Percentiles rank a stretch among this genome's conserved stretches.
Conservation (phyloP, 1,140 invertebrate species). For the Condylostylus longicornis region DNA sequence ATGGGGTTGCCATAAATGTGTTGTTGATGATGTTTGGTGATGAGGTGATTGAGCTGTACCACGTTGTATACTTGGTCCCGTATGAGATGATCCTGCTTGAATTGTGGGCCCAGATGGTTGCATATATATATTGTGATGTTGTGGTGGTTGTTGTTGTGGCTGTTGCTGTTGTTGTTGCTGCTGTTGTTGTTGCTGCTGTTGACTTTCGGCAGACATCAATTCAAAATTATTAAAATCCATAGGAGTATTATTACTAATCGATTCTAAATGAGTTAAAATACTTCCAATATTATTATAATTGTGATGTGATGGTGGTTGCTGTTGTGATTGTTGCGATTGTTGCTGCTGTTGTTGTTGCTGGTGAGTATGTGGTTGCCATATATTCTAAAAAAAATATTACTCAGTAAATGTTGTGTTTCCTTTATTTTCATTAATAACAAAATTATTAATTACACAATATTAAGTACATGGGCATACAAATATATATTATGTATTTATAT, state of each 20-base stretch:
- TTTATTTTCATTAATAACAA: no score
- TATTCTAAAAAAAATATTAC: conserved; percentile 7
- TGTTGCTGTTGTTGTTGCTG: conserved; percentile 10
- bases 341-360: conserved; percentile 17
- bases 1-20: no score
- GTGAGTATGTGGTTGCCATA: conserved; percentile 23
- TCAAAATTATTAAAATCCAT: conserved; percentile 29
- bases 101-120: not conserved
- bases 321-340: conserved; percentile 10
- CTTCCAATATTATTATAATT: conserved; percentile 31
- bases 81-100: not conserved
- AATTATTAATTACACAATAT: no score
- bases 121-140: conserved; percentile 3
- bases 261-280: conserved; percentile 31
- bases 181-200: not conserved
- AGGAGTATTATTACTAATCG: conserved; percentile 24
- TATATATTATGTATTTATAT: no score
- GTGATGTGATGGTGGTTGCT: conserved; percentile 15
- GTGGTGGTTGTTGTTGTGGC: conserved; percentile 8
- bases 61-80: not conserved
- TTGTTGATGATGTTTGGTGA: no score
- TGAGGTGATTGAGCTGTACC: no score
- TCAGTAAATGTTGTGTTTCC: not conserved
- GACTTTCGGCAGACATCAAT: conserved; percentile 13
- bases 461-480: no score